Conservation (phyloP, 2,888 invertebrate species). For the Apodemia hepburni region DNA sequence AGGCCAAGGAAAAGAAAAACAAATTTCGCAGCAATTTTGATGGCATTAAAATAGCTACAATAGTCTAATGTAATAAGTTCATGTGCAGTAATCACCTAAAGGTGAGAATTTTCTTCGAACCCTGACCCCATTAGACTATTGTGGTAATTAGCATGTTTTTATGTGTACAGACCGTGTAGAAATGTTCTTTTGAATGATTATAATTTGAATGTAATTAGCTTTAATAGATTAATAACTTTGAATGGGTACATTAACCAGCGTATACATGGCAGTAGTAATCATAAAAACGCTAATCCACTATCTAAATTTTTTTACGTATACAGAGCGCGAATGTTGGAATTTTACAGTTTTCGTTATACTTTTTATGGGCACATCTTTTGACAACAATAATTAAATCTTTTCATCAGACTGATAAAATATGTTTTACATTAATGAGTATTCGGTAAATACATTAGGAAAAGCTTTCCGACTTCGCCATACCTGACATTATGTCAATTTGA, state of each 20-base stretch:
- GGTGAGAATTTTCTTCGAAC: constrained; percentile 3
- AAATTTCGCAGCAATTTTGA: constrained; percentile 40
- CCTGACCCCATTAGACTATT: constrained; percentile 12
- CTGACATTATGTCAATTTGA: too few species aligned
- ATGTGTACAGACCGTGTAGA: constrained; percentile 2
- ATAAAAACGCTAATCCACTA: not conserved
- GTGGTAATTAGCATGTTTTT: constrained; percentile 15
- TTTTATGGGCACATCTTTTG: not conserved
- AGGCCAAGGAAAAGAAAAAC: constrained; percentile 52
- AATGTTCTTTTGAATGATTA: constrained; percentile 10
- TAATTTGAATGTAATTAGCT: constrained; percentile 14
- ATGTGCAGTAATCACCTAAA: not conserved
- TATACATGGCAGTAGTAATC: not conserved
- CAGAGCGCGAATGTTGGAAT: not conserved
- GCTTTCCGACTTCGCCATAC: not conserved
- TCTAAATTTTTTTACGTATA: not conserved
- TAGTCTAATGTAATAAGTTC: constrained; percentile 1
- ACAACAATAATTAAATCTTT: not conserved
- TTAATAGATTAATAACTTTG: constrained; percentile 5
- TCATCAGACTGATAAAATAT: not conserved
- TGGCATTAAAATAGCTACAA: not conserved
- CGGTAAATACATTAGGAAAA: not conserved
- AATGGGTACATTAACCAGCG: not conserved
- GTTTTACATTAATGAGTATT: too few species aligned
- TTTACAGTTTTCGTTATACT: not conserved